phyloP scores from a whole-genome alignment of 1,140 invertebrate genomes.

The Lutraria rhynchaena region DNA sequence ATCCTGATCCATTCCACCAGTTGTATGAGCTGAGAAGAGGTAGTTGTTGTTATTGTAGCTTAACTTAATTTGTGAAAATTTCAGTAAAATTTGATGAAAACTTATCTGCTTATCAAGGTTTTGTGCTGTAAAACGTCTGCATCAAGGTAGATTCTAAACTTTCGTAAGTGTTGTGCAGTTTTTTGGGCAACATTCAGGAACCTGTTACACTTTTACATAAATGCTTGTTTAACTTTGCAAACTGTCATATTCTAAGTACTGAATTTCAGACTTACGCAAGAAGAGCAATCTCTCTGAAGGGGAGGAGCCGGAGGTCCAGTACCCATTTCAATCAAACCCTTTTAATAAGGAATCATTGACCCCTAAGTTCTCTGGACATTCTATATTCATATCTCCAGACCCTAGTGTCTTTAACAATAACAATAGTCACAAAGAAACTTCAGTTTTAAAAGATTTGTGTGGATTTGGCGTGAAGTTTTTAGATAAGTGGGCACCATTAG shows the following conservation, averaged over 20 bases:
- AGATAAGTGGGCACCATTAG: slow-evolving; percentile 6
- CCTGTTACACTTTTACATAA: too few relatives aligned
- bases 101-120: too few relatives aligned
- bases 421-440: slow-evolving; percentile 44
- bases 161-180: too few relatives aligned
- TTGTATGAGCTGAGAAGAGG: slow-evolving; percentile 78
- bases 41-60: too few relatives aligned
- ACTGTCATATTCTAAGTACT: too few relatives aligned
- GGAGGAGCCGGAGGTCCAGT: slow-evolving; percentile 67
- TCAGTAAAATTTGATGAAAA: too few relatives aligned
- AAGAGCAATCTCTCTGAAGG: slow-evolving; percentile 66
- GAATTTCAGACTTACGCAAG: slow-evolving; percentile 65
- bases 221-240: too few relatives aligned
- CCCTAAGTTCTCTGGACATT: slow-evolving; percentile 48
- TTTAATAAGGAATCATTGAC: slow-evolving; percentile 61
- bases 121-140: too few relatives aligned
- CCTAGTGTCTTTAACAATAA: slow-evolving; percentile 63
- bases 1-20: slow-evolving; percentile 79
- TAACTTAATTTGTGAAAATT: too few relatives aligned
- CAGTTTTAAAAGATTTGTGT: slow-evolving; percentile 43
- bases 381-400: slow-evolving; percentile 63
- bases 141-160: too few relatives aligned
- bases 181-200: too few relatives aligned
- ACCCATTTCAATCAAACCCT: slow-evolving; percentile 64
- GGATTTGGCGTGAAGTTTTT: slow-evolving; percentile 55